Evolutionary conservation across 2,888 invertebrate genomes (phyloP).

Genomic region (Leucophenga montana): DNA sequence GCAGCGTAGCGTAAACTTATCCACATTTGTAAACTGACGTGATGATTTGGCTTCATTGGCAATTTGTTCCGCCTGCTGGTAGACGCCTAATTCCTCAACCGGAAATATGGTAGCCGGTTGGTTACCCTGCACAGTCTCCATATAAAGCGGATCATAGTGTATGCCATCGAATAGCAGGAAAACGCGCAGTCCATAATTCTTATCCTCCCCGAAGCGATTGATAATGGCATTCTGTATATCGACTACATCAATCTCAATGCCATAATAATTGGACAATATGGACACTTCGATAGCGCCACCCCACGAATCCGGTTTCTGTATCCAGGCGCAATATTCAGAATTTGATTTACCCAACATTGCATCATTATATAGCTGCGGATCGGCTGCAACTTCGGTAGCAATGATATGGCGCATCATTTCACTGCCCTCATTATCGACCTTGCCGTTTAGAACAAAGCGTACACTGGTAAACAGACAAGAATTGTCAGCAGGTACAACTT

Average conservation of each 20-base stretch:
- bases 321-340: slow-evolving; percentile 91
- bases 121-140: slow-evolving; percentile 86
- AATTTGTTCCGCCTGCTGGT: slow-evolving; percentile 87
- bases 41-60: slow-evolving; percentile 91
- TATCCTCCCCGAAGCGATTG: slow-evolving; percentile 94
- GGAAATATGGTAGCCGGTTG: slow-evolving; percentile 87
- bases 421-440: slow-evolving; percentile 83
- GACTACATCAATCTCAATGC: slow-evolving; percentile 93
- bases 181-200: slow-evolving; percentile 86
- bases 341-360: slow-evolving; percentile 90
- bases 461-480: slow-evolving; percentile 96
- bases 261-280: slow-evolving; percentile 88
- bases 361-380: slow-evolving; percentile 85
- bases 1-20: slow-evolving; percentile 89
- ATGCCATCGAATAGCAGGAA: slow-evolving; percentile 95
- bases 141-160: slow-evolving; percentile 94
- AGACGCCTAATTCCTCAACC: slow-evolving; percentile 80
- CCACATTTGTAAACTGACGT: slow-evolving; percentile 91
- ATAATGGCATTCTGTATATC: slow-evolving; percentile 92
- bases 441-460: slow-evolving; percentile 79
- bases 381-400: slow-evolving; percentile 85
- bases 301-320: slow-evolving; percentile 90
- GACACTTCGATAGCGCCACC: slow-evolving; percentile 97
- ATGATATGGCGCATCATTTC: slow-evolving; percentile 89
- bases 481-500: slow-evolving; percentile 95